Conservation (phyloP, 1,140 invertebrate species). For the Phortica variegata region DNA sequence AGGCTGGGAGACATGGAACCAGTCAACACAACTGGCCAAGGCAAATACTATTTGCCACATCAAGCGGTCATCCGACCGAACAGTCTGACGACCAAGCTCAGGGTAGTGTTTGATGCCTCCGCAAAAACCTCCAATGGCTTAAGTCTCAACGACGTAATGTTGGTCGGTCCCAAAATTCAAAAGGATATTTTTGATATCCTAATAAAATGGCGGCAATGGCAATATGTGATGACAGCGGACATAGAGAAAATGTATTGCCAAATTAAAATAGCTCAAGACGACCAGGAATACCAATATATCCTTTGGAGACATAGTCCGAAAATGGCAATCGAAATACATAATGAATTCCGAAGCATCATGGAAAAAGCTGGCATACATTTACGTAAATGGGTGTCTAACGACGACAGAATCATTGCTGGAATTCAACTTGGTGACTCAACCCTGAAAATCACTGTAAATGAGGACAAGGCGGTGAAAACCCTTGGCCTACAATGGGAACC, state of each 20-base stretch:
- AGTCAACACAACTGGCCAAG: not conserved
- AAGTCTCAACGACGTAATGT: slow-evolving; percentile 39
- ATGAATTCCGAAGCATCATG: too few species aligned
- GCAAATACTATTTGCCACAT: slow-evolving; percentile 28
- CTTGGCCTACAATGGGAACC: slow-evolving; percentile 49
- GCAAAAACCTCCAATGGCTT: slow-evolving; percentile 12
- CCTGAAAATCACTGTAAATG: not conserved
- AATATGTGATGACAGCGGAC: slow-evolving; percentile 35
- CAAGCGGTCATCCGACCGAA: slow-evolving; percentile 30
- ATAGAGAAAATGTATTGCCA: slow-evolving; percentile 47
- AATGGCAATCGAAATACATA: slow-evolving; percentile 25
- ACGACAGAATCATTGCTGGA: slow-evolving; percentile 2
- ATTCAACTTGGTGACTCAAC: slow-evolving; percentile 6
- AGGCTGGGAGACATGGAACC: too few species aligned
- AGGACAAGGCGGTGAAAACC: slow-evolving; percentile 25
- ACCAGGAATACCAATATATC: slow-evolving; percentile 40
- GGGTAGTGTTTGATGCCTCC: slow-evolving; percentile 33
- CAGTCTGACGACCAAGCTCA: too few species aligned
- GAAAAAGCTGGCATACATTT: slow-evolving; percentile 46
- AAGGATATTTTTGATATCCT: slow-evolving; percentile 49
- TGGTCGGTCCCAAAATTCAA: slow-evolving; percentile 39
- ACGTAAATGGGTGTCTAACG: slow-evolving; percentile 54
- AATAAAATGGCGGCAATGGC: too few species aligned
- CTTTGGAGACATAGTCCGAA: slow-evolving; percentile 40
- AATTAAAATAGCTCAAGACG: slow-evolving; percentile 20